A percentile compares a stretch with the other conserved stretches of the same genome.
phyloP scores from a whole-genome alignment of 2,797 vertebrate genomes.

The Liparis tanakae region DNA sequence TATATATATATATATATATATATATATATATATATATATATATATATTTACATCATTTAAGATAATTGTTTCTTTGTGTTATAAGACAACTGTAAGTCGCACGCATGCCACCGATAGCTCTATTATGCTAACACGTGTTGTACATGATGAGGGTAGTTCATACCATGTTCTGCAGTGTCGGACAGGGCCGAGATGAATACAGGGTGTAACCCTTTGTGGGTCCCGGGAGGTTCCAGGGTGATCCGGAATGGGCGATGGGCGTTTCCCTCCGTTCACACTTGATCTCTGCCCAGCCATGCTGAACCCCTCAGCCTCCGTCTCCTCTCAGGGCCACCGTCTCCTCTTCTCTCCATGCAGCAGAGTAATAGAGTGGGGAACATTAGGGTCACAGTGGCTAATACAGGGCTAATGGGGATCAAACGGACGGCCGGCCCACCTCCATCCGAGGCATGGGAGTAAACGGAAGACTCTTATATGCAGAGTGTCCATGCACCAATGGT shows the following conservation, averaged over 20 bases:
- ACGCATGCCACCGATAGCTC: neutral
- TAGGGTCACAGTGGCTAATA: constrained; percentile 82
- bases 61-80: constrained; percentile 1
- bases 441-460: constrained; percentile 67
- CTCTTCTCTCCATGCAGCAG: constrained; percentile 65
- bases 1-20: neutral
- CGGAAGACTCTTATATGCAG: constrained; percentile 56
- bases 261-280: constrained; percentile 81
- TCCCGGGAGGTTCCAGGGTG: constrained; percentile 65
- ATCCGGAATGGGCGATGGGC: constrained; percentile 82
- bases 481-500: constrained; percentile 50
- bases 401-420: constrained; percentile 80
- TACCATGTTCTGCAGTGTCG: constrained; percentile 52
- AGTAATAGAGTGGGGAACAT: constrained; percentile 84
- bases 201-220: constrained; percentile 62
- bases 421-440: constrained; percentile 71
- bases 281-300: constrained; percentile 84
- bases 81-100: constrained; percentile 3
- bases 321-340: constrained; percentile 71
- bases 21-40: no score
- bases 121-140: constrained; percentile 40
- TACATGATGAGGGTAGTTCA: constrained; percentile 46
- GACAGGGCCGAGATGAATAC: constrained; percentile 65
- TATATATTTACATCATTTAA: neutral
- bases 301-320: constrained; percentile 74